phyloP scores from a whole-genome alignment of 2,797 vertebrate genomes.

The Crocodylus rhombifer region DNA sequence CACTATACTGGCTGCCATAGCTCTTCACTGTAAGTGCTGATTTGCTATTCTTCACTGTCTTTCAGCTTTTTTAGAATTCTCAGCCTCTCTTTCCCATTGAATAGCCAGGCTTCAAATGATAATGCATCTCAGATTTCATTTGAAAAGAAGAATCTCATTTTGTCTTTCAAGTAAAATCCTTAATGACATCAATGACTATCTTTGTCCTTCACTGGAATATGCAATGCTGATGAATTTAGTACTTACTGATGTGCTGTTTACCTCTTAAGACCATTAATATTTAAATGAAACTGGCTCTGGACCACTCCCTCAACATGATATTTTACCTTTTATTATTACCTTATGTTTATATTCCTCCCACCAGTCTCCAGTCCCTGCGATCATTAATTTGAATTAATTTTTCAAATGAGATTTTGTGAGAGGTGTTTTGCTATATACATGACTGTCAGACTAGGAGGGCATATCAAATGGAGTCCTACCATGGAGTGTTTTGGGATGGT shows the following conservation, averaged over 20 bases:
- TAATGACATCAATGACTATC: neutral
- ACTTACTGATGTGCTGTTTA: conserved; percentile 5
- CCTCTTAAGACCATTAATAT: neutral
- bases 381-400: conserved; percentile 42
- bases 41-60: neutral
- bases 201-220: conserved; percentile 1
- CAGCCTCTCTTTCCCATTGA: neutral
- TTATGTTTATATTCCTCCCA: conserved; percentile 32
- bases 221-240: neutral
- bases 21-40: neutral
- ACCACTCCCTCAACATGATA: neutral
- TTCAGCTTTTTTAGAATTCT: neutral
- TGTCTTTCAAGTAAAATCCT: neutral
- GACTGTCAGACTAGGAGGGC: neutral
- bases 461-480: neutral
- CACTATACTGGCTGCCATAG: conserved; percentile 4
- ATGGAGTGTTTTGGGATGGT: neutral
- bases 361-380: conserved; percentile 2
- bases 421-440: conserved; percentile 31
- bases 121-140: neutral
- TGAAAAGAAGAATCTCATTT: conserved; percentile 17
- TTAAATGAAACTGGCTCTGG: conserved; percentile 11
- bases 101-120: conserved; percentile 6
- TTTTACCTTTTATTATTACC: neutral
- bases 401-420: conserved; percentile 29